Percentiles rank a stretch among this genome's conserved stretches.
These are phyloP conservation scores for Brachionus rotundiformis DNA, from an alignment of 1,140 invertebrate species.

Conservation along the genomic window DNA sequence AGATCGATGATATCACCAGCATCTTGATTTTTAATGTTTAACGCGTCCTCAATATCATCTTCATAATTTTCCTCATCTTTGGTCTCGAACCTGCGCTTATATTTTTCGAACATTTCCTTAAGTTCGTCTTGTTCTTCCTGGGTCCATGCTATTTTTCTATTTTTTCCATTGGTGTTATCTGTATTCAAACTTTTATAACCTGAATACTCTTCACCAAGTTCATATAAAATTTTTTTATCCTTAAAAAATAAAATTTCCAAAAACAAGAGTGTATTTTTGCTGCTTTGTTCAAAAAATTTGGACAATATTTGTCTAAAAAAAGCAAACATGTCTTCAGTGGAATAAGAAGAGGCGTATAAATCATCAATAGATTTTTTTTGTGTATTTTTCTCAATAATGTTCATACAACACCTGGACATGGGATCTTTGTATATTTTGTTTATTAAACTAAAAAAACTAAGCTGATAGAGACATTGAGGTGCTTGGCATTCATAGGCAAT, in stretches of 20 bases:
- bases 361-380: slow-evolving; percentile 47
- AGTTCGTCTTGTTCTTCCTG: slow-evolving; percentile 45
- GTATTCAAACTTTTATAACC: not conserved
- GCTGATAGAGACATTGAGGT: slow-evolving; percentile 37
- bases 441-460: slow-evolving; percentile 44
- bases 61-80: slow-evolving; percentile 25
- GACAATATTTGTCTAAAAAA: slow-evolving; percentile 44
- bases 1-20: slow-evolving; percentile 40
- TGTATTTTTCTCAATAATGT: slow-evolving; percentile 33
- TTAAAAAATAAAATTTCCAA: slow-evolving; percentile 50
- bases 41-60: not conserved
- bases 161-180: not conserved
- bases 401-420: slow-evolving; percentile 36
- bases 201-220: slow-evolving; percentile 34
- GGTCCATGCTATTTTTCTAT: slow-evolving; percentile 31
- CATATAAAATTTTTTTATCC: slow-evolving; percentile 42
- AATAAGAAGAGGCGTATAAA: slow-evolving; percentile 27
- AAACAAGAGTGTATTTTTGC: slow-evolving; percentile 26
- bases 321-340: slow-evolving; percentile 48
- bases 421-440: slow-evolving; percentile 50
- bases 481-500: slow-evolving; percentile 49
- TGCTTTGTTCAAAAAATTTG: slow-evolving; percentile 48
- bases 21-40: not conserved
- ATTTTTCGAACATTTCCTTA: slow-evolving; percentile 41
- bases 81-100: not conserved